A percentile compares a stretch with the other conserved stretches of the same genome.
Conservation (phyloP, 2,888 invertebrate genomes). For the Troilus luridus region DNA sequence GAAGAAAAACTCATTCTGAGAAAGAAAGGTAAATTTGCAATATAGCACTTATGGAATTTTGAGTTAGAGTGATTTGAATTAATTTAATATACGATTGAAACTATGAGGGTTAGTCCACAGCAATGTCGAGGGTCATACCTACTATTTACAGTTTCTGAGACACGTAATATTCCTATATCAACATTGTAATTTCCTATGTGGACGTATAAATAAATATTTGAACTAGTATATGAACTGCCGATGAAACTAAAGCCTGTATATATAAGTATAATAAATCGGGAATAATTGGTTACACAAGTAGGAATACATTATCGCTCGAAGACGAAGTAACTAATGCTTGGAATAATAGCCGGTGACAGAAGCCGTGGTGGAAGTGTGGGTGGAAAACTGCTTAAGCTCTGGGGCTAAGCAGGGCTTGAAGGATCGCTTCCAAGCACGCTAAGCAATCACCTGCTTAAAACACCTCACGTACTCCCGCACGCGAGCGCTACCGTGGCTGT, state of each 20-base stretch:
- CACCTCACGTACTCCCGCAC: not conserved
- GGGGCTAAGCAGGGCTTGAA: not conserved
- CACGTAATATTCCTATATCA: too few species aligned
- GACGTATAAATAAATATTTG: not conserved
- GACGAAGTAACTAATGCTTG: not conserved
- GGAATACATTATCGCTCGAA: not conserved
- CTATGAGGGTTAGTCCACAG: too few species aligned
- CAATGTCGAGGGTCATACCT: too few species aligned
- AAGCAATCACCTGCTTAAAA: not conserved
- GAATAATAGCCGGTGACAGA: slow-evolving; percentile 25
- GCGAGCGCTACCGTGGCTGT: not conserved
- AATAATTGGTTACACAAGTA: not conserved
- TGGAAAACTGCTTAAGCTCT: slow-evolving; percentile 22
- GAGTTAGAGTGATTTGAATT: too few species aligned
- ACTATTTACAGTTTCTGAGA: too few species aligned
- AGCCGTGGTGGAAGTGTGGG: not conserved
- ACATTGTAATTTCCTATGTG: too few species aligned
- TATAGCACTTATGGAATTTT: too few species aligned
- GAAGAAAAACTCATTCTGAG: too few species aligned
- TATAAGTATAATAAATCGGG: not conserved
- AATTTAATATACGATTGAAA: too few species aligned
- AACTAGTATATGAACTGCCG: not conserved
- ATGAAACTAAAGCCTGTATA: not conserved
- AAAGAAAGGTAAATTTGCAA: too few species aligned
- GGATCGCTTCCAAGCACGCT: slow-evolving; percentile 19